Percentiles rank a stretch among this genome's conserved stretches.
phyloP scores from a whole-genome alignment of 2,888 invertebrate genomes.

The Macrosoma leucophasiata region DNA sequence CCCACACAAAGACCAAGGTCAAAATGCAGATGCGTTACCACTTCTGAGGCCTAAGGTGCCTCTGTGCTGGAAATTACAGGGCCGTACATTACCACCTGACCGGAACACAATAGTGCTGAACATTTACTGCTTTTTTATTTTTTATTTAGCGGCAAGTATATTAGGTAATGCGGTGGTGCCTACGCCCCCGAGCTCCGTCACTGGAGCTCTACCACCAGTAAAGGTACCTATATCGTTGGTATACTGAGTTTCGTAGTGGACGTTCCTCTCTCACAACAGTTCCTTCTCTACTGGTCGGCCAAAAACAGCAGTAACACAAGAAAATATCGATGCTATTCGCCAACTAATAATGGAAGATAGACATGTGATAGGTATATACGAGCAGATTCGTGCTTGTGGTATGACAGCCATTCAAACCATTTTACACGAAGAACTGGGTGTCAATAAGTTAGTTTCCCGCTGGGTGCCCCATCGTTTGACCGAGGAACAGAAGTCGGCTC shows the following conservation, averaged over 20 bases:
- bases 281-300: slow-evolving; percentile 20
- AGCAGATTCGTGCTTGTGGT: slow-evolving; percentile 19
- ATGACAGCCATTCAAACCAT: slow-evolving; percentile 22
- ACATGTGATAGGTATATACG: slow-evolving; percentile 25
- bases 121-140: too few species aligned
- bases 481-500: slow-evolving; percentile 22
- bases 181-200: too few species aligned
- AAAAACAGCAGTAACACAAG: slow-evolving; percentile 23
- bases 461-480: slow-evolving; percentile 21
- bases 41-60: too few species aligned
- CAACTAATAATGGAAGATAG: slow-evolving; percentile 22
- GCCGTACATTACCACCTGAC: too few species aligned
- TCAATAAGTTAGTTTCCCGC: slow-evolving; percentile 21
- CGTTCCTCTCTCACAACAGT: slow-evolving; percentile 20
- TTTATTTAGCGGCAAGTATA: too few species aligned
- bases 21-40: too few species aligned
- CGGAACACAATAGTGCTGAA: too few species aligned
- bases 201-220: too few species aligned
- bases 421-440: slow-evolving; percentile 20
- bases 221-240: too few species aligned
- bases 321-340: slow-evolving; percentile 21
- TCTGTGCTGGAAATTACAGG: too few species aligned
- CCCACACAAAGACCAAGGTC: too few species aligned
- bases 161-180: too few species aligned
- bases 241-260: slow-evolving; percentile 11